These are phyloP conservation scores for Allolobophora icterica DNA, from an alignment of 2,888 invertebrate genomes.

Conservation along the genomic window DNA sequence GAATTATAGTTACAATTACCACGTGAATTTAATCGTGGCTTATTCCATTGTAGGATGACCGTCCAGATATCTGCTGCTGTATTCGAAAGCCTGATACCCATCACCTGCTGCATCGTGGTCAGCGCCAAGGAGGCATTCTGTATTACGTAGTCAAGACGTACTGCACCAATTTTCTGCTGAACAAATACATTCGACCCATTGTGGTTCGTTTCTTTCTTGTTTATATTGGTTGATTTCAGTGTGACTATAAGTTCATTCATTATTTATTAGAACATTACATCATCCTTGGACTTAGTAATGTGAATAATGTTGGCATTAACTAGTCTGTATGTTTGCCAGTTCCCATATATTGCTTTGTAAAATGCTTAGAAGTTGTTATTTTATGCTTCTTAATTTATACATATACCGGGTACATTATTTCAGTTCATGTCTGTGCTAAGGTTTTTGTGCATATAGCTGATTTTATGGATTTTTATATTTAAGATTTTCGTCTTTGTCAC, in stretches of 20 bases:
- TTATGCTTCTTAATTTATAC: neutral
- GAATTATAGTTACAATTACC: no score
- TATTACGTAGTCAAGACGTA: slow-evolving; percentile 57
- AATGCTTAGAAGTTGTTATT: neutral
- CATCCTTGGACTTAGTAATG: neutral
- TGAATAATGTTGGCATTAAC: neutral
- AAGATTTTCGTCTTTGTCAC: slow-evolving; percentile 83
- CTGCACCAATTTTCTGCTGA: slow-evolving; percentile 70
- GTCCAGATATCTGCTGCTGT: neutral
- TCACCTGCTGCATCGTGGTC: neutral
- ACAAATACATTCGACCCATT: slow-evolving; percentile 60
- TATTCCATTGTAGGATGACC: neutral
- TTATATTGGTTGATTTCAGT: neutral
- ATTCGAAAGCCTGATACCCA: neutral
- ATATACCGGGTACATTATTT: neutral
- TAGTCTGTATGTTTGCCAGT: neutral
- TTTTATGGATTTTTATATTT: slow-evolving; percentile 38
- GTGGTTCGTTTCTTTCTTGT: slow-evolving; percentile 60
- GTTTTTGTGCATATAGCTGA: neutral
- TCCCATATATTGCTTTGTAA: neutral
- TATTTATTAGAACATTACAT: neutral
- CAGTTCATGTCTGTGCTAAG: neutral
- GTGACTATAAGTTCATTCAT: neutral
- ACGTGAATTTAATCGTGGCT: neutral
- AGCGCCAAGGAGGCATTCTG: neutral